Evolutionary conservation across 2,113 vertebrate genomes (phyloP), one percentile per base, ranked within the genome.

Genomic region (Poecile atricapillus): DNA sequence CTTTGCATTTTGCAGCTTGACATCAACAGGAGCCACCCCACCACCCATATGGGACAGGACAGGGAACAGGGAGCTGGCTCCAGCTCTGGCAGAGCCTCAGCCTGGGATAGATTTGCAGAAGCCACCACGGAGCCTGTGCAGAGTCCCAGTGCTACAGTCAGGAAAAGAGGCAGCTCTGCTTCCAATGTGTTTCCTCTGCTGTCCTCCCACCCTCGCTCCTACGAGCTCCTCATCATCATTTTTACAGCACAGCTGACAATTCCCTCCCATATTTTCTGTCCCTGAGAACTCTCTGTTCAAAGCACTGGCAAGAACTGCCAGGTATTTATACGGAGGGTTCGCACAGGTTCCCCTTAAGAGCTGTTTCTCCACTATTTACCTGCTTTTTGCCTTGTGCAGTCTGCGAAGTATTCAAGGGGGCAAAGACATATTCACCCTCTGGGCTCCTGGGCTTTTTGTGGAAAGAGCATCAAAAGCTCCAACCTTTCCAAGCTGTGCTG

Each of bases 171-270:
- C 44, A 95, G 89, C 87, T 95, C 90, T 67, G 94, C 90, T 83
- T 68, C 94, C 88, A 93, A 82, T 46, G 93, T 80, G 90, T 89
- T 96, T 96, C 95, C 96, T 90, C 65, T 95, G 88, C 93, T 93
- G 94, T 96, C 94, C 95, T 96, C 96, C 96, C 96, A 97, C 95
- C 93, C 94, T 75, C 16, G 27, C 74, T 96, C 92, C 93, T 95
- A 94, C 28, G 9, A 97, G 92, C 95, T 90, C 86, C 94, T 96
- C 94, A 83, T 92, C 95, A 85, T 62, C 75, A 76, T 95, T 95
- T 95, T 87, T 94, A 87, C 96, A 89, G 94, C 92, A 90, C 90
- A 96, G 95, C 93, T 96, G 95, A 97, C 94, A 96, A 95, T 83
- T 96, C 64, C 68, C 85, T 96, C 90, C 68, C 78, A 11, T 93